Evolutionary conservation across 1,140 invertebrate genomes (phyloP), one percentile per base, ranked within the genome.

Genomic region (Macrobrachium rosenbergii): DNA sequence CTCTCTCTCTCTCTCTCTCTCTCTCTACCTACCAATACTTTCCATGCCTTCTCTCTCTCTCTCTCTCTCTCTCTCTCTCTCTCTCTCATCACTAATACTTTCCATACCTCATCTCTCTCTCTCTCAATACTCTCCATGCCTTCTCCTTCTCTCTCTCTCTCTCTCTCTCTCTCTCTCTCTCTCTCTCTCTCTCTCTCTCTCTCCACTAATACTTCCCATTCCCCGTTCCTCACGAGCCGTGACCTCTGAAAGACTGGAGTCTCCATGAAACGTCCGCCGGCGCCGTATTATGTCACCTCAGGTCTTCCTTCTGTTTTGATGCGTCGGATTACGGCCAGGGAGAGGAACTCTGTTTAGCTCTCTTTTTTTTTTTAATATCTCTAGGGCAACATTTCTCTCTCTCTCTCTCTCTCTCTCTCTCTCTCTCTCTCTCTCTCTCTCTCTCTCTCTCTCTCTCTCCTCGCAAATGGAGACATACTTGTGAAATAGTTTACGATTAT

Each of bases 141-240:
- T 16, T 45, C 43, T 78, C 76, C 2, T 11, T 21, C 58, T 58
- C 76, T 59, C 76, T 52, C 43, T 78, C 76, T 58, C 52, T 52
- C 43, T 58, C 58, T 14, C 45, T 59, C 45, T 59, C 76, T 59
- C 59, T 59, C 45, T 58, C 45, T 21, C 45, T 59, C 21, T 78
- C 76, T 23, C 59, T 59, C 45, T 52, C n/a, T 60, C 76, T 78
- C 59, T 78, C 59, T 23, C 45, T 78, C 76, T 78, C 76, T 60
- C 45, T 60, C 17, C 11, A 19, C 17, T 23, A 52, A 23, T 59
- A 14, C 11, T n/a, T n/a, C 76, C 52, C 43, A 17, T 52, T 52
- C 0, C 58, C n/a, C 17, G 6, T 52, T 11, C 0, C 52, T 59
- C 23, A 19, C 45, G n/a, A 58, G 52, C 28, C 14, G 12, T 37